Evolutionary conservation across 2,888 invertebrate genomes (phyloP), one percentile per base, ranked within the genome.

Genomic region (Tribolium freemani): DNA sequence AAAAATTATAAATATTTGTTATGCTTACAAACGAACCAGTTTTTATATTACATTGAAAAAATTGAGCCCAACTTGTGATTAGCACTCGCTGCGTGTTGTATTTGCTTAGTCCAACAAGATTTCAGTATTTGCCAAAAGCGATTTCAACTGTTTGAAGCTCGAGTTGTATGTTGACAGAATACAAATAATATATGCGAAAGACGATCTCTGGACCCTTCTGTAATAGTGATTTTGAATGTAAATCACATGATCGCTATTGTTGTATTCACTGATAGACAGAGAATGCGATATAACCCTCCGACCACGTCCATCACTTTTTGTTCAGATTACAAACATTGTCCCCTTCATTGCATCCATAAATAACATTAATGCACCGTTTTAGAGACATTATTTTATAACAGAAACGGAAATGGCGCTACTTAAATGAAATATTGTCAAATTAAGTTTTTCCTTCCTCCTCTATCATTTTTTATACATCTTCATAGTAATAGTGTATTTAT

Each of bases 121-220:
- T 51, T 63, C 63, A 51, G 50, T 63, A 63, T 63, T 63, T 50
- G 50, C 63, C 20, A 50, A 63, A 63, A 51, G 51, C 63, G 63
- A 63, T 63, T 50, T 63, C 44, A 51, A 50, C 16, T 26, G 63
- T 63, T 51, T 63, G 63, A 63, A 63, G 30, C 51, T 38, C 16
- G 50, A 63, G 51, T 31, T 63, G 63, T 63, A 31, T 63, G 63
- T 50, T 50, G 63, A 63, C 63, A 50, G 63, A 63, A 63, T 63
- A 31, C 63, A 51, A 63, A 63, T 63, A 63, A 63, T 63, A 63
- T 63, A 63, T 63, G 63, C 50, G 50, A 63, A 63, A 63, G 63
- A 63, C 64, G 64, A 54, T 53, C 54, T 64, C 45, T 64, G 45
- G 53, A 64, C 64, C 53, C 53, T 51, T 51, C 38, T 54, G 38